phyloP scores from a whole-genome alignment of 2,797 vertebrate genomes.

The Poecilia picta region DNA sequence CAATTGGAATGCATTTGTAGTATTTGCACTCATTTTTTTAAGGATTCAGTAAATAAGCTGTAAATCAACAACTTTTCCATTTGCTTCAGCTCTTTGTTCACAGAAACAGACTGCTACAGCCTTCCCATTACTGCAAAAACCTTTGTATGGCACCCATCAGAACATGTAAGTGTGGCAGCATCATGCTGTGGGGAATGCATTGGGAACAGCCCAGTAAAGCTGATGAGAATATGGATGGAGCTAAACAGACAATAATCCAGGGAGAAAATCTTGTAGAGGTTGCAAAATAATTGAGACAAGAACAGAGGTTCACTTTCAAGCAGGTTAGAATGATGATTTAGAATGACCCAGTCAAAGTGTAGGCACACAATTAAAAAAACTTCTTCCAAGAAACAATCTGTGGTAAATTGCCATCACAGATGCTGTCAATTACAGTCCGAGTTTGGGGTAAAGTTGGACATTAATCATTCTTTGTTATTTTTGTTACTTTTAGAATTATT shows the following conservation, averaged over 20 bases:
- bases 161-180: not conserved
- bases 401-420: not conserved
- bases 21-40: not conserved
- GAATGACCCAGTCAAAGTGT: not conserved
- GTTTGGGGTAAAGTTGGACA: too few relatives aligned
- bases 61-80: not conserved
- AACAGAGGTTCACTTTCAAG: not conserved
- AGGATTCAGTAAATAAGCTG: not conserved
- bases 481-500: too few relatives aligned
- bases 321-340: not conserved
- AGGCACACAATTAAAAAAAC: not conserved
- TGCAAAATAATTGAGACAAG: not conserved
- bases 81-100: not conserved
- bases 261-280: not conserved
- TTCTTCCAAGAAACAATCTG: not conserved
- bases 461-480: too few relatives aligned
- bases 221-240: not conserved
- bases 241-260: not conserved
- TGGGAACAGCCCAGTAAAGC: not conserved
- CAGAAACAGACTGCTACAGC: not conserved
- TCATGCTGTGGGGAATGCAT: not conserved
- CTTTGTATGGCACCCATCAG: too few relatives aligned
- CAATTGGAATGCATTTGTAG: not conserved
- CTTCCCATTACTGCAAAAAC: not conserved
- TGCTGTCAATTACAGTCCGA: not conserved